Evolutionary conservation across 2,797 vertebrate genomes (phyloP).

Genomic region (Pseudochirops cupreus): DNA sequence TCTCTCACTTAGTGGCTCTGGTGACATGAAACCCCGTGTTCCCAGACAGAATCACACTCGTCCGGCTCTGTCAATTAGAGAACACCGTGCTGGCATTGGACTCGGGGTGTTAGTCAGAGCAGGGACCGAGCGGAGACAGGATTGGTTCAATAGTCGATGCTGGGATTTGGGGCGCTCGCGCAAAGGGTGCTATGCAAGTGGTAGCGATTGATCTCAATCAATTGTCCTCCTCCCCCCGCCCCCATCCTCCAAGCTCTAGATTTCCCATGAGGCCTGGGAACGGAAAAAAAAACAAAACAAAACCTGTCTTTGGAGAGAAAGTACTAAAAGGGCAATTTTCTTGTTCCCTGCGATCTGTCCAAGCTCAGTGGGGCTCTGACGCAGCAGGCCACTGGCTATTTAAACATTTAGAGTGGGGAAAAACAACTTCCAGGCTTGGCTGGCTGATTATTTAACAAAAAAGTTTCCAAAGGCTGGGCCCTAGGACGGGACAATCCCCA

Average conservation of each 20-base stretch:
- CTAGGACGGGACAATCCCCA: fast-evolving
- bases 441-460: conserved; percentile 21
- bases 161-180: conserved; percentile 68
- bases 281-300: conserved; percentile 40
- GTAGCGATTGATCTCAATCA: conserved; percentile 83
- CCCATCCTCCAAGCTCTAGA: conserved; percentile 54
- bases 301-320: conserved; percentile 75
- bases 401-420: conserved; percentile 79
- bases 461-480: conserved; percentile 5
- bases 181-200: conserved; percentile 70
- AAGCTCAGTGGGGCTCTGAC: conserved; percentile 76
- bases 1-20: background rate
- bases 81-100: conserved; percentile 72
- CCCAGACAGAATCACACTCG: conserved; percentile 60
- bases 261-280: conserved; percentile 63
- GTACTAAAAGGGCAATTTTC: conserved; percentile 83
- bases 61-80: conserved; percentile 79
- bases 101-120: conserved; percentile 80
- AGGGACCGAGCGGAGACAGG: conserved; percentile 66
- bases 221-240: conserved; percentile 62
- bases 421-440: conserved; percentile 76
- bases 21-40: conserved; percentile 57
- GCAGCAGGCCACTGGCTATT: conserved; percentile 78
- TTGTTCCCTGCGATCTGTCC: conserved; percentile 79
- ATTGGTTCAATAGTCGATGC: conserved; percentile 80